Conservation (phyloP, 2,797 vertebrate genomes). For the Petrocephalus sullivani region DNA sequence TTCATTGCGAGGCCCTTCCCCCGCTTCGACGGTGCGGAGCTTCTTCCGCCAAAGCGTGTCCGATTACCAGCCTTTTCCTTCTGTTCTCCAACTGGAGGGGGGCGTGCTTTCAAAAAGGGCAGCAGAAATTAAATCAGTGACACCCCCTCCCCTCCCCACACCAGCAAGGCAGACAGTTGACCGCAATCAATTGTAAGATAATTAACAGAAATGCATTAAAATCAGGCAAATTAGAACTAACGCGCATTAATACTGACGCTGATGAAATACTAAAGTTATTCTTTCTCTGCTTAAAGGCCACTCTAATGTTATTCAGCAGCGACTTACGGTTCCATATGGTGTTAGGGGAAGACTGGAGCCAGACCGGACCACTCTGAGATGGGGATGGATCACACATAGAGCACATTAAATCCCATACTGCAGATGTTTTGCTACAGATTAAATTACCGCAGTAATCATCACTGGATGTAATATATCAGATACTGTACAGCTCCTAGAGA, state of each 20-base stretch:
- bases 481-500: not conserved
- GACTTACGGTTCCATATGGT: not conserved
- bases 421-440: not conserved
- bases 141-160: not conserved
- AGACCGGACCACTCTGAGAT: not conserved
- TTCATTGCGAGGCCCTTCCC: not conserved
- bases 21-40: not conserved
- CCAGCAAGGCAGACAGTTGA: not conserved
- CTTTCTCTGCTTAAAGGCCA: constrained; percentile 12
- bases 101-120: not conserved
- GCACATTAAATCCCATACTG: not conserved
- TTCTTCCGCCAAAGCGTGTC: not conserved
- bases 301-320: not conserved
- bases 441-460: not conserved
- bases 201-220: constrained; percentile 17
- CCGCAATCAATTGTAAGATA: not conserved
- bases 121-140: constrained; percentile 12
- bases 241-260: not conserved
- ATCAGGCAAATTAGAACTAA: constrained; percentile 7
- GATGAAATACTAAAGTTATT: constrained; percentile 1
- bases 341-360: not conserved
- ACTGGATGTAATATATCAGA: not conserved
- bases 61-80: not conserved
- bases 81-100: not conserved
- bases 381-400: not conserved